These are phyloP conservation scores for Hydrochoerus hydrochaeris DNA, from an alignment of 2,113 vertebrate species.

Conservation along the genomic window DNA sequence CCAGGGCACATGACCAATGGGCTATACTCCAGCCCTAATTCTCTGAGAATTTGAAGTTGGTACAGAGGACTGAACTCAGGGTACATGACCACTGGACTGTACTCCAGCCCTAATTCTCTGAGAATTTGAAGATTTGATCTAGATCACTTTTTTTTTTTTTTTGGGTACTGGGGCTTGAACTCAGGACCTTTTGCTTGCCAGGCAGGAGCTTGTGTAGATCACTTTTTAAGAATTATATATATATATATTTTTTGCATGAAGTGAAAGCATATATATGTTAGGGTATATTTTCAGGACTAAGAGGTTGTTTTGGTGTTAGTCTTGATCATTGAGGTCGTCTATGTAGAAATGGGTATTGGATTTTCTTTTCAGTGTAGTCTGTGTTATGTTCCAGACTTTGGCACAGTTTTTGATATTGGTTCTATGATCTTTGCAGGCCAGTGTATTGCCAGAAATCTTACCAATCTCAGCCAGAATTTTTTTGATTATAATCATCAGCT, in stretches of 20 bases:
- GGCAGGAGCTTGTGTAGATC: no score
- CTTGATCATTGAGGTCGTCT: not conserved
- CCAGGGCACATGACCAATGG: not conserved
- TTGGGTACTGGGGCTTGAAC: no score
- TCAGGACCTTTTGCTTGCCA: no score
- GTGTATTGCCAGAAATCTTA: not conserved
- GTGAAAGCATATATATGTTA: not conserved
- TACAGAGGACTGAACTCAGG: no score
- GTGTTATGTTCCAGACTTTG: not conserved
- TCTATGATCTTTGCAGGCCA: not conserved
- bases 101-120: not conserved
- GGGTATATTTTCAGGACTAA: not conserved
- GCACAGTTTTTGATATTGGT: not conserved
- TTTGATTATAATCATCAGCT: not conserved
- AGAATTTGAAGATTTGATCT: not conserved
- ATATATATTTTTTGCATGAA: conserved; percentile 5
- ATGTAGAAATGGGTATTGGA: not conserved
- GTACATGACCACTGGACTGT: no score
- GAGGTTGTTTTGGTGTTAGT: not conserved
- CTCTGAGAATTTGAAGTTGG: no score
- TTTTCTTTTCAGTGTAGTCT: not conserved
- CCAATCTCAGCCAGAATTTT: not conserved
- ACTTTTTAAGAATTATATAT: not conserved
- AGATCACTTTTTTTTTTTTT: not conserved
- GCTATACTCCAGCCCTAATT: no score